A percentile compares a stretch with the other conserved stretches of the same genome.
These are phyloP conservation scores for Drosophila prosaltans DNA, from an alignment of 1,140 invertebrate genomes.

Conservation along the genomic window DNA sequence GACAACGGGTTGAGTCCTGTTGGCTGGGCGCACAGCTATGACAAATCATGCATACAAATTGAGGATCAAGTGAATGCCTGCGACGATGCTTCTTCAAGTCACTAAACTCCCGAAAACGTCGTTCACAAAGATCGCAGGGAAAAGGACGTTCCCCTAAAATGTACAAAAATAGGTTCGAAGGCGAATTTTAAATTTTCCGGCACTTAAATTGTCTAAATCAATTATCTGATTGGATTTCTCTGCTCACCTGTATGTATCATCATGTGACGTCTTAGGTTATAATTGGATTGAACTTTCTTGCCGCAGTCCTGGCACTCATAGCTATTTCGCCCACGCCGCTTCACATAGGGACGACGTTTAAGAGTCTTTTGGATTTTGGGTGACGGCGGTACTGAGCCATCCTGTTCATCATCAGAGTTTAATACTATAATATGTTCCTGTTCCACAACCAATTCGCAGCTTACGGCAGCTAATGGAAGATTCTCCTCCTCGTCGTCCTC, in stretches of 20 bases:
- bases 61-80: conserved; percentile 84
- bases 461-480: conserved; percentile 41
- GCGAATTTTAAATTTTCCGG: too few relatives aligned
- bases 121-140: conserved; percentile 84
- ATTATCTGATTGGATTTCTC: background rate
- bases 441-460: conserved; percentile 47
- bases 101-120: conserved; percentile 85
- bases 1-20: conserved; percentile 75
- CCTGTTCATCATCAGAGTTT: conserved; percentile 47
- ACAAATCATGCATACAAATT: conserved; percentile 86
- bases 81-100: conserved; percentile 84
- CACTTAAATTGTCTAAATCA: too few relatives aligned
- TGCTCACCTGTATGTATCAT: conserved; percentile 80
- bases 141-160: conserved; percentile 80
- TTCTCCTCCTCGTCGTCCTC: conserved; percentile 32
- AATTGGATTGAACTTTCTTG: conserved; percentile 80
- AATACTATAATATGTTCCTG: conserved; percentile 30
- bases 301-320: conserved; percentile 75
- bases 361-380: conserved; percentile 23
- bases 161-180: too few relatives aligned
- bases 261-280: conserved; percentile 79
- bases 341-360: conserved; percentile 47
- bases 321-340: conserved; percentile 59
- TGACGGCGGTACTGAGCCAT: background rate
- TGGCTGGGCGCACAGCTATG: conserved; percentile 53